Conservation (phyloP, 2,113 vertebrate genomes). For the Dipodomys merriami region DNA sequence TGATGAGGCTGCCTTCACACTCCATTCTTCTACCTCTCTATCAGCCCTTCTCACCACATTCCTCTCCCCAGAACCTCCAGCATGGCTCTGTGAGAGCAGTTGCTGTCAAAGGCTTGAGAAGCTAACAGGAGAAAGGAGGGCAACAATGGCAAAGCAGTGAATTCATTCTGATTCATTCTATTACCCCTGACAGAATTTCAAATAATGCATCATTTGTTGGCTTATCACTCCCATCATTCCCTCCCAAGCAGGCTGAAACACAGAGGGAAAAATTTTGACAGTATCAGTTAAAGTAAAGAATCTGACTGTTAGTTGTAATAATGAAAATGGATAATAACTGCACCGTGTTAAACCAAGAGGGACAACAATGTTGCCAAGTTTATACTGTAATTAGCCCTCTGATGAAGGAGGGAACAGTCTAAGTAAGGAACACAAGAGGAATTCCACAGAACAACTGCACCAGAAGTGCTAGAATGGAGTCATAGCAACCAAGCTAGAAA, state of each 20-base stretch:
- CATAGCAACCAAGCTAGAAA: background rate
- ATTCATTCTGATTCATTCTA: background rate
- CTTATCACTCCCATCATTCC: slow-evolving; percentile 23
- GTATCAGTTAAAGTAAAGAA: slow-evolving; percentile 40
- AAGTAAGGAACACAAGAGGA: background rate
- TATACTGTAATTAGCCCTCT: slow-evolving; percentile 32
- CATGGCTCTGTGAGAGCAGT: background rate
- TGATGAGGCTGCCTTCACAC: background rate
- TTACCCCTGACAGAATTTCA: background rate
- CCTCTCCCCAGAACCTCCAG: background rate
- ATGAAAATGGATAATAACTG: background rate
- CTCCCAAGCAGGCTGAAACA: slow-evolving; percentile 31
- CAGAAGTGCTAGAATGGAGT: background rate
- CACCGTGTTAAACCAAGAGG: background rate
- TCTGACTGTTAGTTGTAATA: slow-evolving; percentile 44
- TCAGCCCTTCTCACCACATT: background rate
- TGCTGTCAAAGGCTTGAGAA: slow-evolving; percentile 10
- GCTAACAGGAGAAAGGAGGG: slow-evolving; percentile 38
- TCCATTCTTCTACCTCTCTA: background rate
- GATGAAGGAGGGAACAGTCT: background rate
- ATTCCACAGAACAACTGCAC: background rate
- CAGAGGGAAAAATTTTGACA: slow-evolving; percentile 52
- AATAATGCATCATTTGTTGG: slow-evolving; percentile 52
- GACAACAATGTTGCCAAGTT: background rate
- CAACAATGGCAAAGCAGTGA: background rate